Percentiles rank a stretch among this genome's conserved stretches.
Conservation (phyloP, 1,140 invertebrate species). For the Oscheius sp. region DNA sequence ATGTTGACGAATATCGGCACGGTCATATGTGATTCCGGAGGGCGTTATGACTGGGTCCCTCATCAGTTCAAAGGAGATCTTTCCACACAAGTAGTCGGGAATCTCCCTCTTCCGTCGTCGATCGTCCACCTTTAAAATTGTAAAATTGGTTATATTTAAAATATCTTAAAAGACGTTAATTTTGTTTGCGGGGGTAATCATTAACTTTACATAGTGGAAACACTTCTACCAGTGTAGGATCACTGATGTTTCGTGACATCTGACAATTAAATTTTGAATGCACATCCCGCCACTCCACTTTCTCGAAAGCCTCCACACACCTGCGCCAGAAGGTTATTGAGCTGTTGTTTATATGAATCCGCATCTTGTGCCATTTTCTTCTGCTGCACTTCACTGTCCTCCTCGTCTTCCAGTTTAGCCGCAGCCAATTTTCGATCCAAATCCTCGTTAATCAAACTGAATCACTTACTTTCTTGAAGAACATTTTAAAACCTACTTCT, state of each 20-base stretch:
- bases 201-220: too few species aligned
- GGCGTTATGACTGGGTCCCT: slow-evolving; percentile 35
- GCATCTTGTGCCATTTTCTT: not conserved
- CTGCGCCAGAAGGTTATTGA: slow-evolving; percentile 17
- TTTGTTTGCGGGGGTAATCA: too few species aligned
- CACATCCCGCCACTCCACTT: too few species aligned
- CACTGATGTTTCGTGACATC: too few species aligned
- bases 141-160: too few species aligned
- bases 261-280: too few species aligned
- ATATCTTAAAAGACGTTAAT: too few species aligned
- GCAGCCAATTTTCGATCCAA: not conserved
- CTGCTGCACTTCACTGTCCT: not conserved
- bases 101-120: slow-evolving; percentile 21
- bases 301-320: too few species aligned
- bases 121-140: slow-evolving; percentile 23
- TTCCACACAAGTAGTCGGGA: slow-evolving; percentile 35
- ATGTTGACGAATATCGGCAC: slow-evolving; percentile 30
- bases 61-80: slow-evolving; percentile 35
- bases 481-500: not conserved
- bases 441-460: slow-evolving; percentile 22
- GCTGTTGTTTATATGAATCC: not conserved
- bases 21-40: slow-evolving; percentile 35
- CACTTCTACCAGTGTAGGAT: too few species aligned
- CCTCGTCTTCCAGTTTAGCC: not conserved
- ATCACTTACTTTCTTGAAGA: not conserved